Conservation (phyloP, 2,888 invertebrate species). For the Drosophila cyrtoloma region DNA sequence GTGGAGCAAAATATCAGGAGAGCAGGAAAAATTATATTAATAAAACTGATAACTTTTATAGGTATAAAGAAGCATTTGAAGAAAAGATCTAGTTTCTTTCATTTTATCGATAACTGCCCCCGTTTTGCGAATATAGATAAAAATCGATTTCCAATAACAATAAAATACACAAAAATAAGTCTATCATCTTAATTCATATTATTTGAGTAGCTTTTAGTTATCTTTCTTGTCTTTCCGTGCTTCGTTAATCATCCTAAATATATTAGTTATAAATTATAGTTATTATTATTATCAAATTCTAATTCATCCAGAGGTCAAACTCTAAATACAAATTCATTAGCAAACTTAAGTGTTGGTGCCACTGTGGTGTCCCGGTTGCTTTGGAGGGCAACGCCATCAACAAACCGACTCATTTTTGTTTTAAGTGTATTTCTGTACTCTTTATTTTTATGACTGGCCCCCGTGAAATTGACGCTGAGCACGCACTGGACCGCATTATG, state of each 20-base stretch:
- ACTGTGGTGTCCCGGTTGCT: constrained; percentile 33
- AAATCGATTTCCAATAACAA: background rate
- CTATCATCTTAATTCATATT: background rate
- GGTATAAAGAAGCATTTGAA: background rate
- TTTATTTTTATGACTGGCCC: constrained; percentile 77
- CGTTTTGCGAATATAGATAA: background rate
- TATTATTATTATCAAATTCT: background rate
- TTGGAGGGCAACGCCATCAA: constrained; percentile 25
- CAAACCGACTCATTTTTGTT: constrained; percentile 53
- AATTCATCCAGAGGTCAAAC: background rate
- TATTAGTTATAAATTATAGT: background rate
- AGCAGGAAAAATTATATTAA: background rate
- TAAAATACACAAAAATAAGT: background rate
- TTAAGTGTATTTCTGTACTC: constrained; percentile 80
- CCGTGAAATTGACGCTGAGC: constrained; percentile 78
- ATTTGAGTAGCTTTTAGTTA: background rate
- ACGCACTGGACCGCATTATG: constrained; percentile 66
- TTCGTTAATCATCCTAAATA: background rate
- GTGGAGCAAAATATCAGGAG: constrained; percentile 24
- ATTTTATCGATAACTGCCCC: no score
- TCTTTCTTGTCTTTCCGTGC: background rate
- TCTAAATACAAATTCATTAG: rapidly evolving
- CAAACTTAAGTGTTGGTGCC: background rate
- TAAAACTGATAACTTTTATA: background rate
- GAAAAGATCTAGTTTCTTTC: background rate